These are phyloP conservation scores for Caenorhabditis elegans DNA, from an alignment of 1,140 invertebrate species.

Conservation along the genomic window DNA sequence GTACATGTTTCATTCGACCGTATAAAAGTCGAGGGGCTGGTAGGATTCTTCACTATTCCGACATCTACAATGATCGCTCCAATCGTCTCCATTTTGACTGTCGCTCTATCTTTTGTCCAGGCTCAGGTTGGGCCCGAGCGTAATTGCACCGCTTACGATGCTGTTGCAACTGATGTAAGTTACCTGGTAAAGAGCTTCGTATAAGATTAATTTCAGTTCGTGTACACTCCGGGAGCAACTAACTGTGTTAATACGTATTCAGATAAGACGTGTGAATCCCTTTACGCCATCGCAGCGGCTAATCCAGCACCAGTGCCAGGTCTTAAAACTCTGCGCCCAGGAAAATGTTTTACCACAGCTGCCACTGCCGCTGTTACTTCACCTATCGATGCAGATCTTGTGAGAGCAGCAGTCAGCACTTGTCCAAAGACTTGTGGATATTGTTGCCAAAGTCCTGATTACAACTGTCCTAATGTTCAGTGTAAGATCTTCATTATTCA, in stretches of 20 bases:
- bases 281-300: not conserved
- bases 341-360: not conserved
- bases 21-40: too few relatives aligned
- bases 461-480: constrained; percentile 20
- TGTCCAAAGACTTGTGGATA: constrained; percentile 36
- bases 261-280: not conserved
- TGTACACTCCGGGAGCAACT: not conserved
- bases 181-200: too few relatives aligned
- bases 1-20: too few relatives aligned
- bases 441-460: constrained; percentile 7
- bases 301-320: not conserved
- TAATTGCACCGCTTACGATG: not conserved
- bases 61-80: too few relatives aligned
- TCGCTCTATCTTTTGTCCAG: too few relatives aligned
- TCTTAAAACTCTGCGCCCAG: not conserved
- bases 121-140: not conserved
- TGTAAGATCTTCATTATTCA: not conserved
- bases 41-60: too few relatives aligned
- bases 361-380: not conserved
- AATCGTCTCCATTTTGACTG: too few relatives aligned
- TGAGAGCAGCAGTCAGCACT: not conserved
- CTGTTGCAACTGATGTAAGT: not conserved
- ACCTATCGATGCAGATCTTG: not conserved
- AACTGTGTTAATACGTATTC: not conserved
- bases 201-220: not conserved